phyloP scores from a whole-genome alignment of 2,797 vertebrate genomes.

The Etheostoma nigrum region DNA sequence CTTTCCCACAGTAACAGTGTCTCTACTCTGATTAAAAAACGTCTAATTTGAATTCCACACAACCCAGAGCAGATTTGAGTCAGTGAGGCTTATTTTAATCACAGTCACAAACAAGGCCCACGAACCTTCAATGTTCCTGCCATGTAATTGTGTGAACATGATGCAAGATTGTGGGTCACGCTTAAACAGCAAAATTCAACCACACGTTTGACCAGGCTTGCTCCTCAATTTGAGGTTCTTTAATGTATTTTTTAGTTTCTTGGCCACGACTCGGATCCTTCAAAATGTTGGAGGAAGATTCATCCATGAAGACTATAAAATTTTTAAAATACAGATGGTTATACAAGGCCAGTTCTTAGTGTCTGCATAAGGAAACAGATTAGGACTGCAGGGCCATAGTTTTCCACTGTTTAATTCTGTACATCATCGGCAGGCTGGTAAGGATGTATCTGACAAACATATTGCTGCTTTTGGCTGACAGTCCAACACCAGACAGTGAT shows the following conservation, averaged over 20 bases:
- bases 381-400: background rate
- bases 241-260: slow-evolving; percentile 30
- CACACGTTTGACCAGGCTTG: background rate
- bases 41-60: slow-evolving; percentile 35
- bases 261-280: background rate
- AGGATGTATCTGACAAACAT: background rate
- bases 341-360: background rate
- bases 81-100: slow-evolving; percentile 15
- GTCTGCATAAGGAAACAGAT: background rate
- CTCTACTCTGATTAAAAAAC: slow-evolving; percentile 34
- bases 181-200: slow-evolving; percentile 6
- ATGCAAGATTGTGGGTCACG: slow-evolving; percentile 13
- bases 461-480: background rate
- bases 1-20: slow-evolving; percentile 12
- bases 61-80: slow-evolving; percentile 5
- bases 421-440: background rate
- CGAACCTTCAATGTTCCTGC: slow-evolving; percentile 20
- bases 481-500: background rate
- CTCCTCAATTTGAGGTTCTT: slow-evolving; percentile 9
- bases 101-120: slow-evolving; percentile 1
- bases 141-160: slow-evolving; percentile 18
- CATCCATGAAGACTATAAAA: background rate
- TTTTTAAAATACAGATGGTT: slow-evolving; percentile 15
- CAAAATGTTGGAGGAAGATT: slow-evolving; percentile 5
- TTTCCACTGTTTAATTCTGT: background rate